Conservation (phyloP, 2,888 invertebrate genomes). For the Ophioninae sp. region DNA sequence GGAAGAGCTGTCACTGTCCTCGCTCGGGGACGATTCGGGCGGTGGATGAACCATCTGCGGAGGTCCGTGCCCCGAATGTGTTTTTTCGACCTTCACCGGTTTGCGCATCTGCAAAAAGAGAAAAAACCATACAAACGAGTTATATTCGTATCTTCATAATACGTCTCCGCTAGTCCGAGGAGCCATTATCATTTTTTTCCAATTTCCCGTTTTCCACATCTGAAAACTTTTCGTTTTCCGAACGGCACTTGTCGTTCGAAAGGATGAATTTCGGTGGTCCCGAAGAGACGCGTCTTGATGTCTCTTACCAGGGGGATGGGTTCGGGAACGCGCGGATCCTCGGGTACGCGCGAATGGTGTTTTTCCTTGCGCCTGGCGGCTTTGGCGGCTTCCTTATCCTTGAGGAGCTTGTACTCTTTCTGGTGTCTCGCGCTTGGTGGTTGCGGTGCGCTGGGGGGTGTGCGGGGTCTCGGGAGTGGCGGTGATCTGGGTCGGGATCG, state of each 20-base stretch:
- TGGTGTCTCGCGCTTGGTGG: conserved; percentile 82
- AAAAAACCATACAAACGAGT: conserved; percentile 11
- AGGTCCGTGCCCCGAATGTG: conserved; percentile 74
- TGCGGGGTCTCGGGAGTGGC: conserved; percentile 81
- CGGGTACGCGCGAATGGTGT: conserved; percentile 74
- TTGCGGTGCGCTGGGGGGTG: conserved; percentile 84
- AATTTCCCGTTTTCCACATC: background rate
- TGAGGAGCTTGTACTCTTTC: conserved; percentile 82
- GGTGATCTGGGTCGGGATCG: conserved; percentile 76
- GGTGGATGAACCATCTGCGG: conserved; percentile 76
- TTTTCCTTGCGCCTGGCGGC: conserved; percentile 77
- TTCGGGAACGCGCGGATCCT: conserved; percentile 78
- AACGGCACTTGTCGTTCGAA: background rate
- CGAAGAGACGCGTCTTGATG: too few species aligned
- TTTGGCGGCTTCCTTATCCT: conserved; percentile 76
- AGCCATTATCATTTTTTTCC: background rate
- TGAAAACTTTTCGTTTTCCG: background rate
- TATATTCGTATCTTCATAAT: background rate
- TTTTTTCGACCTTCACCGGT: conserved; percentile 78
- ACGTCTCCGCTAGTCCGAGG: too few species aligned
- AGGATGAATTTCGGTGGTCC: too few species aligned
- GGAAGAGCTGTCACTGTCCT: conserved; percentile 84
- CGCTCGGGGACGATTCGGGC: conserved; percentile 84
- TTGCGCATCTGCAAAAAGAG: conserved; percentile 77
- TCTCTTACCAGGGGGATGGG: conserved; percentile 77